Evolutionary conservation across 1,140 invertebrate genomes (phyloP), one percentile per base, ranked within the genome.

Genomic region (Tetragnatha versicolor): DNA sequence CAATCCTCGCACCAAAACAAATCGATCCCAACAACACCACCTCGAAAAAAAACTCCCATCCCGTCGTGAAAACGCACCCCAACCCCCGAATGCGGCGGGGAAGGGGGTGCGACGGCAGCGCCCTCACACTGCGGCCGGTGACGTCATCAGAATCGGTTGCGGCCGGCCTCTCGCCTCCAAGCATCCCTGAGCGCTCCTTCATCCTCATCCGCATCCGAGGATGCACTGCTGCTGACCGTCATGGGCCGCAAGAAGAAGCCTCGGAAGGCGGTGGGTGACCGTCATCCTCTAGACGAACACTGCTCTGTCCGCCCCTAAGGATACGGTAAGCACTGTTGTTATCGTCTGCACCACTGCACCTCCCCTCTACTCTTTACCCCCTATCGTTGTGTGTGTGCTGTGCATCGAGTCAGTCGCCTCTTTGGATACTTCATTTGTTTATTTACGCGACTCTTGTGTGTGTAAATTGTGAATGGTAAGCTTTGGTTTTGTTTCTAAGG

Each of bases 131-230:
- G 45, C 65, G 65, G 65, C 42, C 47, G 45, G 39, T 68, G 65
- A 68, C 65, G 65, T 68, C 65, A 68, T 68, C 65, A 68, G 65
- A 68, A 68, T 25, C 65, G 42, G 42, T 68, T 51, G 65, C 65
- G 51, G 65, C 65, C 42, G 51, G 51, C 51, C 61, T 35, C 29
- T 51, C 35, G 45, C 65, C 45, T 51, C 65, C n/a, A 45, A 68
- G 65, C 47, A 68, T 68, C 45, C 65, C 65, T 51, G 14, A 12
- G 14, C 25, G 17, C 29, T 0, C 51, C 65, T 25, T 51, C 47
- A 42, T 12, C 63, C 14, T 27, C 63, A n/a, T 47, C 33, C 31
- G 37, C 25, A 7, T 66, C 45, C 29, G 22, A 27, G 17, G 37
- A 42, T 7, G 61, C 9, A 42, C 35, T 10, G 10, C 10, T 12